Evolutionary conservation across 1,140 invertebrate genomes (phyloP), one percentile per base, ranked within the genome.

Genomic region (Drosophila subobscura): DNA sequence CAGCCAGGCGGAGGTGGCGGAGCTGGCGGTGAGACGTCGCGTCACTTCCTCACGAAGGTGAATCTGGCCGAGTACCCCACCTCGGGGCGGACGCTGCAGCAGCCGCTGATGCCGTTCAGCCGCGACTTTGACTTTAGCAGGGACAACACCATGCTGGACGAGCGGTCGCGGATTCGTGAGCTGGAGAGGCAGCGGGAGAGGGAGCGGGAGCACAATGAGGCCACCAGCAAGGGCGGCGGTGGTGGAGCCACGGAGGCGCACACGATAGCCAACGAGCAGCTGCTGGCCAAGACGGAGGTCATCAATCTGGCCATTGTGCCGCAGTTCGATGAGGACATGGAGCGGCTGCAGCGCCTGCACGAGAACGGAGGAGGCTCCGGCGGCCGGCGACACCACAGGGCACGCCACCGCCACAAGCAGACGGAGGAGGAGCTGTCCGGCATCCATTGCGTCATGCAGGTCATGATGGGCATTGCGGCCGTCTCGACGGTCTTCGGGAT

Each of bases 401-500:
- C 89, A 25, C 80, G 91, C 23, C 90, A 91, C 72, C 76, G 89
- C 5, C 84, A 90, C 44, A 88, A 83, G 44, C 83, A 90, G 51
- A 77, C 66, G 14, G 88, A 91, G 14, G 84, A 91, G 66, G 91
- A 91, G 27, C 44, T 91, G 50, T 91, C 91, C 4, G 86, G 88
- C 52, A 90, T 92, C 59, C 91, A 92, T 66, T 91, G 90, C 76
- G 75, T 91, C 71, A 92, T 92, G 91, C 91, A 92, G 88, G 89
- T 89, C 79, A 91, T 91, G 89, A 91, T 92, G 89, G 91, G 77
- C 58, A 90, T 91, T 78, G 91, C 91, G 25, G 91, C 91, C 8
- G 70, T 91, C 7, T 91, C 89, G 42, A 91, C 91, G 1, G 89
- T 92, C 25, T 92, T 92, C 53, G 91, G 91, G 40, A 91, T 92